These are phyloP conservation scores for Psix sp. DNA, from an alignment of 1,140 invertebrate species.

Conservation along the genomic window DNA sequence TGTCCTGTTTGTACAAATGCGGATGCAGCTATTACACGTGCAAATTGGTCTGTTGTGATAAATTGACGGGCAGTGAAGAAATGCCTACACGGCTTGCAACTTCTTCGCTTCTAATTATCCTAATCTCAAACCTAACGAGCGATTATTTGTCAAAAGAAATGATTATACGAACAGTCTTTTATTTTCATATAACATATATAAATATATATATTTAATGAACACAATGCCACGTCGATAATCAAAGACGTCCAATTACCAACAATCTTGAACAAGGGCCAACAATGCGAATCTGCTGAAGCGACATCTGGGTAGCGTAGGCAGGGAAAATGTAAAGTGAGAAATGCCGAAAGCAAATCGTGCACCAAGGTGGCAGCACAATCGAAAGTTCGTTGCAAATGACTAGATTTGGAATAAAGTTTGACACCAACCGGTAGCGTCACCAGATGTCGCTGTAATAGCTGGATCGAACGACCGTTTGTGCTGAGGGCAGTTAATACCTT, in stretches of 20 bases:
- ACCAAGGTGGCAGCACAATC: background rate
- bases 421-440: background rate
- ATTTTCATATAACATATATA: background rate
- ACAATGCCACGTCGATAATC: constrained; percentile 11
- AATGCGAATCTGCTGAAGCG: constrained; percentile 2
- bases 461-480: constrained; percentile 42
- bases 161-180: constrained; percentile 26
- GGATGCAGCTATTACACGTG: constrained; percentile 39
- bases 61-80: constrained; percentile 31
- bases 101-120: background rate
- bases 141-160: constrained; percentile 20
- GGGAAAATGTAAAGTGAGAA: too few species aligned
- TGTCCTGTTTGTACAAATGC: constrained; percentile 32
- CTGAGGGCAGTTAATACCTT: constrained; percentile 29
- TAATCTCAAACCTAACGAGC: constrained; percentile 16
- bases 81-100: constrained; percentile 1
- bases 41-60: constrained; percentile 13
- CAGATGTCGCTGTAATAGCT: constrained; percentile 40
- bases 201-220: constrained; percentile 12
- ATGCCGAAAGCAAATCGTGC: background rate
- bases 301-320: constrained; percentile 8
- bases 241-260: constrained; percentile 22
- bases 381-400: constrained; percentile 1
- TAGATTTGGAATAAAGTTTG: background rate
- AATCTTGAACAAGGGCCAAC: constrained; percentile 14